Evolutionary conservation across 1,140 invertebrate species (phyloP).

Genomic region (Kradibia gibbosae): DNA sequence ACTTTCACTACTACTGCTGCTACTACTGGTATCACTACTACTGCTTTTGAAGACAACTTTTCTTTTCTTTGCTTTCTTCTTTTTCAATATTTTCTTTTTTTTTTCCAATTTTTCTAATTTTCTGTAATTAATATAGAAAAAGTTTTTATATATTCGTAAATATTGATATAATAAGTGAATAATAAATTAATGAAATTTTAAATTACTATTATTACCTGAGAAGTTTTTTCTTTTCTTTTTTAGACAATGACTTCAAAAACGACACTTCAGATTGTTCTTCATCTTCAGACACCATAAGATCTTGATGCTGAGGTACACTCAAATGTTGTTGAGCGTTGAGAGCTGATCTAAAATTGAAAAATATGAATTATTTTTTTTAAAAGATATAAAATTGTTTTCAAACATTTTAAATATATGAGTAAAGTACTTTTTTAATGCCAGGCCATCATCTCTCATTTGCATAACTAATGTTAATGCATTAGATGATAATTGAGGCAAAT

Average conservation of each 20-base stretch:
- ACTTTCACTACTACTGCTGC: conserved; percentile 47
- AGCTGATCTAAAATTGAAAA: conserved; percentile 66
- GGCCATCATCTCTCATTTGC: conserved; percentile 93
- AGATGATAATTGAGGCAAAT: conserved; percentile 73
- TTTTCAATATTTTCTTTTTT: conserved; percentile 73
- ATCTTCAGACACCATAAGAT: conserved; percentile 73
- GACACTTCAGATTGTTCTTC: conserved; percentile 79
- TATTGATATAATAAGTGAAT: conserved; percentile 3
- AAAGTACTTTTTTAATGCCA: conserved; percentile 86
- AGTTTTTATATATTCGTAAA: conserved; percentile 19
- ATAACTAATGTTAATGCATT: conserved; percentile 85
- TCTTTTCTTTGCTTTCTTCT: conserved; percentile 74
- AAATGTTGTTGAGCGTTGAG: conserved; percentile 77
- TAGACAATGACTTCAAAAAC: conserved; percentile 87
- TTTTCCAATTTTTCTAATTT: conserved; percentile 86
- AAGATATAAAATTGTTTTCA: conserved; percentile 13
- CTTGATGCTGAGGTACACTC: conserved; percentile 67
- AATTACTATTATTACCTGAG: conserved; percentile 87
- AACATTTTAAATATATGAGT: conserved; percentile 37
- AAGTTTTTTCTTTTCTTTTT: conserved; percentile 92
- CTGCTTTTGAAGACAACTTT: conserved; percentile 57
- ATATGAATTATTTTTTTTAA: conserved; percentile 23
- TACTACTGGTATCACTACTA: conserved; percentile 46
- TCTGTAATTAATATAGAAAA: conserved; percentile 68
- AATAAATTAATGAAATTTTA: conserved; percentile 27